Percentiles rank a stretch among this genome's conserved stretches.
Evolutionary conservation across 2,797 vertebrate species (phyloP).

Genomic region (Caiman crocodilus): DNA sequence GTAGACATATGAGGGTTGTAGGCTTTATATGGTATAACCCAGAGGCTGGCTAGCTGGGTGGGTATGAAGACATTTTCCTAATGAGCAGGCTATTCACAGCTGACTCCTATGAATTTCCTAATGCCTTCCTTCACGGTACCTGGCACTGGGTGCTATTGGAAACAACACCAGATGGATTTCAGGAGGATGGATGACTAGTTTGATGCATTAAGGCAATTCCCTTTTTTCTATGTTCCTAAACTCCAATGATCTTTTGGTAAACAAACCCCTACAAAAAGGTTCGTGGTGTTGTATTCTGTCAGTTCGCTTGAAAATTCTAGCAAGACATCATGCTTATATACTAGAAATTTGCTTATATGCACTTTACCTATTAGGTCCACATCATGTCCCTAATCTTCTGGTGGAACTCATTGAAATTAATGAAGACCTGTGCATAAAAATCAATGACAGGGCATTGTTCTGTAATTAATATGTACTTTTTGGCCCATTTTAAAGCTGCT

Average conservation of each 20-base stretch:
- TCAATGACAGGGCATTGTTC: background rate
- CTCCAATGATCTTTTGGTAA: background rate
- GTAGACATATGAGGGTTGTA: background rate
- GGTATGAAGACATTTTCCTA: background rate
- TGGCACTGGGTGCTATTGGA: background rate
- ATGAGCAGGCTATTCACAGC: background rate
- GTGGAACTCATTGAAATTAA: background rate
- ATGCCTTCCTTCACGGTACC: background rate
- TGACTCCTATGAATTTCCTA: rapidly evolving
- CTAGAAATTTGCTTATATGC: background rate
- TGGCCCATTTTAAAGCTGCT: background rate
- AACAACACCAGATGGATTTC: rapidly evolving
- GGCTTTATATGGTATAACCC: background rate
- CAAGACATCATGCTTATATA: background rate
- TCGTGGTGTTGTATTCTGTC: background rate
- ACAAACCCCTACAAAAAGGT: background rate
- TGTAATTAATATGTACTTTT: background rate
- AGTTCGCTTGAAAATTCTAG: background rate
- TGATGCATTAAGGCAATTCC: background rate
- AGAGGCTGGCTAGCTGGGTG: background rate
- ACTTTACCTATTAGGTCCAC: background rate
- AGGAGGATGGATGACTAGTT: background rate
- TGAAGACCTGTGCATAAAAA: background rate
- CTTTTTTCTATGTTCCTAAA: background rate
- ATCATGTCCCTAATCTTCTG: background rate